Conservation (phyloP, 1,140 invertebrate genomes). For the Adelges cooleyi region DNA sequence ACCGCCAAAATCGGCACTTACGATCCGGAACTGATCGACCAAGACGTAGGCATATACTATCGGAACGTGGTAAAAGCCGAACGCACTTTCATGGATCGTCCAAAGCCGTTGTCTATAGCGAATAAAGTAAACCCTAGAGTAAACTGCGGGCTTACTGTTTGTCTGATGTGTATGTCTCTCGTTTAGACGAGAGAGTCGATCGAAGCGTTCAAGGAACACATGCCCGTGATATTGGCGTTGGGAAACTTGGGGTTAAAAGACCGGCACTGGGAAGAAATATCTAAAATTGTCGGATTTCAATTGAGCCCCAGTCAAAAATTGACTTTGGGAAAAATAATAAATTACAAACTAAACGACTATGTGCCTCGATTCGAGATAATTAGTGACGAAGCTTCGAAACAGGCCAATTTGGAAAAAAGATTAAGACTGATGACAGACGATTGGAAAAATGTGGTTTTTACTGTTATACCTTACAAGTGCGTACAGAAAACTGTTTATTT, state of each 20-base stretch:
- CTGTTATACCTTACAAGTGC: constrained; percentile 52
- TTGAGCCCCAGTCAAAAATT: constrained; percentile 73
- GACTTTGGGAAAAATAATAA: constrained; percentile 80
- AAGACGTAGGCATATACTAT: constrained; percentile 65
- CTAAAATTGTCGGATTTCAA: constrained; percentile 87
- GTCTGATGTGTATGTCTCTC: background rate
- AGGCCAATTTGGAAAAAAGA: constrained; percentile 82
- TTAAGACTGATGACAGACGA: constrained; percentile 83
- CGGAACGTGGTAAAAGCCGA: constrained; percentile 77
- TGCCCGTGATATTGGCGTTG: constrained; percentile 81
- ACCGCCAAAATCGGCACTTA: constrained; percentile 66
- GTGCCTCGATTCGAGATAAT: constrained; percentile 83
- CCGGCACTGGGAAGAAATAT: constrained; percentile 91
- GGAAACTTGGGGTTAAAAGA: constrained; percentile 88
- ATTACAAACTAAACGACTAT: constrained; percentile 81
- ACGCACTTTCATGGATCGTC: constrained; percentile 63
- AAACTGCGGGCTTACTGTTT: background rate
- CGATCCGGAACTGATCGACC: constrained; percentile 80
- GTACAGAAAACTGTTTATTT: background rate
- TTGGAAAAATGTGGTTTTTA: constrained; percentile 80
- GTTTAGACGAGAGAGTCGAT: constrained; percentile 54
- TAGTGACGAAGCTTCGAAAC: constrained; percentile 91
- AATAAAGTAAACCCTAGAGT: constrained; percentile 42
- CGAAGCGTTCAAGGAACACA: constrained; percentile 78
- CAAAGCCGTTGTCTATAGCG: constrained; percentile 51